A percentile compares a stretch with the other conserved stretches of the same genome.
Evolutionary conservation across 2,797 vertebrate genomes (phyloP).

Genomic region (Eleutherodactylus coqui): DNA sequence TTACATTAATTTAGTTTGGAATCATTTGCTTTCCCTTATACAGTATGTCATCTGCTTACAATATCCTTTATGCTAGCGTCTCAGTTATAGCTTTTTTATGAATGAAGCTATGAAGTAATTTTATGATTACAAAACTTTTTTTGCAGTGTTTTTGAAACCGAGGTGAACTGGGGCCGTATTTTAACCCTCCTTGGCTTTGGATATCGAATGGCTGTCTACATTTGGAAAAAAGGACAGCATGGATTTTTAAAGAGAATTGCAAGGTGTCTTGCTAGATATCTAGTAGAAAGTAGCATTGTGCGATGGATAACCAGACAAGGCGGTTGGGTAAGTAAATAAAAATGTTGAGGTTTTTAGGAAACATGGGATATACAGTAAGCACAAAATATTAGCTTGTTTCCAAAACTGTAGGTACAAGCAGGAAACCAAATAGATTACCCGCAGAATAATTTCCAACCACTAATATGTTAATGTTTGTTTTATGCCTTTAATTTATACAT

Average conservation of each 20-base stretch:
- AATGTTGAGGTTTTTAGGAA: not conserved
- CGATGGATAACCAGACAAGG: constrained; percentile 80
- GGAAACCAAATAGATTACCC: too few relatives aligned
- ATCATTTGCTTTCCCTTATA: too few relatives aligned
- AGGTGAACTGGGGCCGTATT: constrained; percentile 83
- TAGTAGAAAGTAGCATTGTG: constrained; percentile 74
- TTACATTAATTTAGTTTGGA: too few relatives aligned
- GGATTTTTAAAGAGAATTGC: constrained; percentile 77
- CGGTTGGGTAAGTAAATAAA: constrained; percentile 79
- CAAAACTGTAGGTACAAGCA: not conserved
- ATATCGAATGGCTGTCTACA: constrained; percentile 79
- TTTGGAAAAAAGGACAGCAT: constrained; percentile 72
- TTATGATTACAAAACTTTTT: not conserved
- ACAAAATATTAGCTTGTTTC: not conserved
- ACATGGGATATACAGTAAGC: not conserved
- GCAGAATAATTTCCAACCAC: too few relatives aligned
- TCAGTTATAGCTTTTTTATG: not conserved
- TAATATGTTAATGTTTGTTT: too few relatives aligned
- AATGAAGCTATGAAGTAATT: not conserved
- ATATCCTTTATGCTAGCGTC: not conserved
- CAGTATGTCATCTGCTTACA: too few relatives aligned
- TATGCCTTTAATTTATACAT: too few relatives aligned
- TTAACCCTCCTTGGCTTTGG: constrained; percentile 79
- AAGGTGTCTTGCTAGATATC: constrained; percentile 69
- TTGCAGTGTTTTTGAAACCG: constrained; percentile 78